Percentiles rank a stretch among this genome's conserved stretches.
Conservation (phyloP, 92 coral and sea anemone genomes). For the Heliopora coerulea region DNA sequence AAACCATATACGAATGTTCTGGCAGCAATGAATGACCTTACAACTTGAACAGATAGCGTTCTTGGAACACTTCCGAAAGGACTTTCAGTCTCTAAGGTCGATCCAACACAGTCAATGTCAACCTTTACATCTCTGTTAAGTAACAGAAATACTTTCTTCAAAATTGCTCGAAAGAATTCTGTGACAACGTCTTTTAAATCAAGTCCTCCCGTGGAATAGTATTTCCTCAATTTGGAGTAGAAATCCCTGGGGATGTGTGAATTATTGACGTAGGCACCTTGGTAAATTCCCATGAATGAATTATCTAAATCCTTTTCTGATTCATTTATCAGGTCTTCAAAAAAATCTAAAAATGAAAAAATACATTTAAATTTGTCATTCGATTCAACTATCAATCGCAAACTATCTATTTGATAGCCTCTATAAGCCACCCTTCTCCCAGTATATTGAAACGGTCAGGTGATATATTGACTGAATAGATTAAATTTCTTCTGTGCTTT, state of each 20-base stretch:
- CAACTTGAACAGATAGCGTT: constrained; percentile 58
- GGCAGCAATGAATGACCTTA: constrained; percentile 74
- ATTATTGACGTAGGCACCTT: constrained; percentile 51
- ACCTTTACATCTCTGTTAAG: constrained; percentile 38
- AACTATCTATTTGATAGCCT: too few relatives aligned
- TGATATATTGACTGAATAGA: too few relatives aligned
- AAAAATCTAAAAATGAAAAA: constrained; percentile 52
- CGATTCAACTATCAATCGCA: too few relatives aligned
- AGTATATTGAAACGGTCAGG: too few relatives aligned
- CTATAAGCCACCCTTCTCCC: too few relatives aligned
- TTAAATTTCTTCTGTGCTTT: too few relatives aligned
- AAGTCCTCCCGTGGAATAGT: constrained; percentile 4
- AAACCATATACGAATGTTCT: constrained; percentile 71
- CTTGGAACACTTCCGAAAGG: constrained; percentile 84
- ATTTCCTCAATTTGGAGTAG: constrained; percentile 20
- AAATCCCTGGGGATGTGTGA: constrained; percentile 32
- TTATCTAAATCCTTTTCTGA: constrained; percentile 58
- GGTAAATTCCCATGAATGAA: constrained; percentile 53
- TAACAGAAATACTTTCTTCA: constrained; percentile 72
- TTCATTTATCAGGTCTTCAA: constrained; percentile 59
- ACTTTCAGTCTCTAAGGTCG: constrained; percentile 49
- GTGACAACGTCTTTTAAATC: constrained; percentile 52
- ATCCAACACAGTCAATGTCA: constrained; percentile 67
- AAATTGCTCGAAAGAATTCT: constrained; percentile 63
- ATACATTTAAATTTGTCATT: not conserved